Percentiles rank a stretch among this genome's conserved stretches.
phyloP scores from a whole-genome alignment of 2,888 invertebrate species.

The Saturnia japonica region DNA sequence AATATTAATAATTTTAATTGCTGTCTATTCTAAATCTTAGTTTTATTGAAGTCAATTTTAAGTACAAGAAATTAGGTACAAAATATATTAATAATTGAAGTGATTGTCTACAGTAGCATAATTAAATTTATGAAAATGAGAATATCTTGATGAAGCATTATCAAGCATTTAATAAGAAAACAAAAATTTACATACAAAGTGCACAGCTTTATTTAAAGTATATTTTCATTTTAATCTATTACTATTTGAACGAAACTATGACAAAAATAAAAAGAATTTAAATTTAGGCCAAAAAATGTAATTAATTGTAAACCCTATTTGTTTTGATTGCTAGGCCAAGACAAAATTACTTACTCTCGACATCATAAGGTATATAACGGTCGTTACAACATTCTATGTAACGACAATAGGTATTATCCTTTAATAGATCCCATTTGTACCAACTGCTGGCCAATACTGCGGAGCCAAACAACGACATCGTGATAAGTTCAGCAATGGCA shows the following conservation, averaged over 20 bases:
- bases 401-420: constrained; percentile 74
- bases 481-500: constrained; percentile 52
- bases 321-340: background rate
- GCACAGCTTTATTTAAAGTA: background rate
- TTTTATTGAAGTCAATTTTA: background rate
- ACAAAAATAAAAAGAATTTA: background rate
- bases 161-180: background rate
- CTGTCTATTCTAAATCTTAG: background rate
- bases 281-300: background rate
- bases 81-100: constrained; percentile 7
- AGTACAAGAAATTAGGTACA: background rate
- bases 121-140: background rate
- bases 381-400: constrained; percentile 83
- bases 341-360: constrained; percentile 63
- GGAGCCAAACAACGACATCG: constrained; percentile 50
- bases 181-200: background rate
- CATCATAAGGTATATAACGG: constrained; percentile 77
- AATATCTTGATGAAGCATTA: background rate
- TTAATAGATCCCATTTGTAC: constrained; percentile 65
- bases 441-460: constrained; percentile 55
- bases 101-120: background rate
- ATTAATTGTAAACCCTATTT: background rate
- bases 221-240: background rate
- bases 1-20: background rate
- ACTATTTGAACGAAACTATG: background rate